Evolutionary conservation across 2,113 vertebrate species (phyloP).

Genomic region (Muntiacus reevesi): DNA sequence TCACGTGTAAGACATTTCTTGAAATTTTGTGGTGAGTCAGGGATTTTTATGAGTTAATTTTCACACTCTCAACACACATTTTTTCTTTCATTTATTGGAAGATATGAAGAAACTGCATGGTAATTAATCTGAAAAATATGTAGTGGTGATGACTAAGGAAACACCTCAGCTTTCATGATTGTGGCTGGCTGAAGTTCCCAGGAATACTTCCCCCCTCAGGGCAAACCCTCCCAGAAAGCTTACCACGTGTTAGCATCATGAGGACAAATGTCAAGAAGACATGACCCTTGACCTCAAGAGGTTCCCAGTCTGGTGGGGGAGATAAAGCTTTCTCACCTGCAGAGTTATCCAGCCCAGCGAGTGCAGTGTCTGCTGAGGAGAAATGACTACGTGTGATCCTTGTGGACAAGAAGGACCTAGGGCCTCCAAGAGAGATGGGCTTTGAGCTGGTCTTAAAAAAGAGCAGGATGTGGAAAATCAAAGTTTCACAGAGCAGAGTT

Average conservation of each 20-base stretch:
- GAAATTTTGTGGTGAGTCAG: conserved; percentile 30
- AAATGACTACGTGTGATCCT: fast-evolving
- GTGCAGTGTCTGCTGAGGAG: not conserved
- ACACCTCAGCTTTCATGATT: not conserved
- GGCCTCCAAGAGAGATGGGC: not conserved
- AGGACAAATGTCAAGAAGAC: not conserved
- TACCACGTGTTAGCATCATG: not conserved
- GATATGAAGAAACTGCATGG: conserved; percentile 16
- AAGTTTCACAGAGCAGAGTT: not conserved
- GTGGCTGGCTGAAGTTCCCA: not conserved
- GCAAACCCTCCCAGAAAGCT: not conserved
- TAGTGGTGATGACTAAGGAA: not conserved
- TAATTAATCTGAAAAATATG: conserved; percentile 36
- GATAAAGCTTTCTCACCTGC: not conserved
- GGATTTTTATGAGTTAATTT: not conserved
- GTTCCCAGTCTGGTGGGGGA: not conserved
- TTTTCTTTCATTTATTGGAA: conserved; percentile 39
- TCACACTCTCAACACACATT: not conserved
- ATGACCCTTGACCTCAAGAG: not conserved
- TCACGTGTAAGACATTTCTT: not conserved
- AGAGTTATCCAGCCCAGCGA: not conserved
- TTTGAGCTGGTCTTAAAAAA: not conserved
- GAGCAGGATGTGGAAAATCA: not conserved
- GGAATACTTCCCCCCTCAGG: not conserved
- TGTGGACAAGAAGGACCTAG: not conserved